Evolutionary conservation across 2,113 vertebrate genomes (phyloP), one percentile per base, ranked within the genome.

Genomic region (pig (Sus scrofa)): DNA sequence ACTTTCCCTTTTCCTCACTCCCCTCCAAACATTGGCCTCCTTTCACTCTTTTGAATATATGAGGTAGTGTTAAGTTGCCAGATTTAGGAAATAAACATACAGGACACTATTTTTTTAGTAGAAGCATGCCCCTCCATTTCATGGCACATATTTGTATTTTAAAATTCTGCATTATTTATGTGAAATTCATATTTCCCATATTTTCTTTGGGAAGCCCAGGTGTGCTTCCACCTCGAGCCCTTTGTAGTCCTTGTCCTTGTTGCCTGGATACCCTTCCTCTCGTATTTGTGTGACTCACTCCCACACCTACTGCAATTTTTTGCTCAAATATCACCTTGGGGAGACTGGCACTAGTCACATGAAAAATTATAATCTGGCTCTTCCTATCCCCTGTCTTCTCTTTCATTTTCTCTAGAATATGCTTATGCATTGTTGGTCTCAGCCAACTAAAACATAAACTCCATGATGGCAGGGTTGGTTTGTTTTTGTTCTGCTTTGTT

Each of bases 341-440:
- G 7, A 86, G 27, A 39, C 60, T 11, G 62, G 79, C 27, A 39
- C 62, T 37, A 10, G 15, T 70, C 85, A 54, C 6, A 18, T 75
- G 34, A 94, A 67, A 77, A 87, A 65, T 58, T 50, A 63, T 32
- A 74, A 63, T 74, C 78, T 54, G 63, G 34, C 34, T 24, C 58
- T 94, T 37, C 50, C 22, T 44, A 39, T 34, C 65, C 11, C 30
- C n/a, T 37, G 56, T 81, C 6, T 60, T 26, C 37, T 26, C 39
- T 75, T 82, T 74, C 30, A 62, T 62, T 86, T 87, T 81, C 70
- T 73, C 62, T 56, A 71, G 73, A 93, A 83, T 19, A 81, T 44
- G 58, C 24, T 32, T 34, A 24, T 12, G 11, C 14, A 12, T 34
- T 63, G 12, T 82, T 70, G 60, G 30, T 63, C 19, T 95, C 34